Base-by-base conservation (phyloP, 2,797 vertebrate genomes). In the Poeciliopsis gracilis region DNA sequence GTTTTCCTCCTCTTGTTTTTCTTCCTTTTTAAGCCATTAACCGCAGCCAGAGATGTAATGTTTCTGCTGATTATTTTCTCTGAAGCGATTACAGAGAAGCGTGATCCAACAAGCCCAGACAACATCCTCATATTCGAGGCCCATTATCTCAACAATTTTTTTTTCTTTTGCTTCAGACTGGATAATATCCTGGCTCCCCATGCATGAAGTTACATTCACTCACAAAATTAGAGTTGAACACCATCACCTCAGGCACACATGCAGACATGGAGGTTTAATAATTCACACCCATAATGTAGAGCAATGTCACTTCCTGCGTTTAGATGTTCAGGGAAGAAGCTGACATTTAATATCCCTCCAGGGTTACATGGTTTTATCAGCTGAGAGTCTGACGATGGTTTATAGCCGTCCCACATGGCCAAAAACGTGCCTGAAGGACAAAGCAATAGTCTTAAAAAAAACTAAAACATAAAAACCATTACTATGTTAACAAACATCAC, bases 31-130 rank as follows among this genome's bases (percentile, higher is more conserved):
- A 78, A 38, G 33, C 11, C 66, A 63, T 45, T 55, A 9, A 47
- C 25, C 45, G 76, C 45, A 38, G n/a, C 25, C 53, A 20, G 69
- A 75, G 82, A 51, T 74, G 66, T 71, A 78, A 87, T 76, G 1
- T 3, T 69, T 85, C 73, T 69, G 84, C 7, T 59, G 72, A 23
- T 85, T 74, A 75, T 77, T 84, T 75, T 76, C 80, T 88, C 59
- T 85, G 79, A 87, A 73, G 57, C 43, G 38, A 82, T 82, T 78
- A 57, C 43, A n/a, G 78, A 33, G 41, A n/a, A 75, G 33, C 28
- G 25, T 5, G 76, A 84, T 53, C 81, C 57, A 63, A 41, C 74
- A 23, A 57, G 71, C 81, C 75, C 67, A 79, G 57, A 51, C 45
- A 75, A 28, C 45, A 8, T 55, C 45, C 47, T 78, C 70, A 2